Evolutionary conservation across 2,888 invertebrate species (phyloP), one percentile per base, ranked within the genome.

Genomic region (Dromius quadrimaculatus): DNA sequence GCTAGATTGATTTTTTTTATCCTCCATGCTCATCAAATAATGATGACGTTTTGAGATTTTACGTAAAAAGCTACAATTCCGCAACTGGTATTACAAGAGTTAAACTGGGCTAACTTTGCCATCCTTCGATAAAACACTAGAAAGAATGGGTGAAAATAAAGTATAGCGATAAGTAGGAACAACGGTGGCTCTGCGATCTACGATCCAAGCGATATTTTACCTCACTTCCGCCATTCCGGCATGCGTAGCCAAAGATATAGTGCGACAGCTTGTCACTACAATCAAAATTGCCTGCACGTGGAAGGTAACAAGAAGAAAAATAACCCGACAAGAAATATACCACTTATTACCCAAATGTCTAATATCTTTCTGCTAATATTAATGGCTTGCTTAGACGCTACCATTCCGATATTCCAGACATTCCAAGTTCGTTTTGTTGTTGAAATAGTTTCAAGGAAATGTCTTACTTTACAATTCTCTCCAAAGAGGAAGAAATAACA

Each of bases 111-210:
- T 28, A 54, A 54, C 15, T 54, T 54, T 54, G 50, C 50, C 50
- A 54, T 54, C 50, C 50, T 54, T 15, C 50, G 50, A 54, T 54
- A 54, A 54, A 54, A 13, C 50, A 54, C 13, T 28, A 23, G 28
- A 23, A 54, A 28, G 50, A 54, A 54, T 54, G 50, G 28, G 28
- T 9, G 28, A 23, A 54, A 54, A 54, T 54, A 54, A 54, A 54
- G 32, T 54, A 54, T 54, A 50, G 28, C 50, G 50, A 50, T 50
- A 54, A 54, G 50, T 54, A 54, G 50, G 50, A 28, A 6, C 50
- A 54, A 47, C 23, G n/a, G n/a, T n/a, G n/a, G n/a, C n/a, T n/a
- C n/a, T 28, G 23, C 23, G 50, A 28, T 23, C 50, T 11, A 5
- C 41, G 41, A 41, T 41, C 41, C 41, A 13, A 4, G 41, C 41